Evolutionary conservation across 2,797 vertebrate genomes (phyloP), one percentile per base, ranked within the genome.

Genomic region (Leucoraja ocellata): DNA sequence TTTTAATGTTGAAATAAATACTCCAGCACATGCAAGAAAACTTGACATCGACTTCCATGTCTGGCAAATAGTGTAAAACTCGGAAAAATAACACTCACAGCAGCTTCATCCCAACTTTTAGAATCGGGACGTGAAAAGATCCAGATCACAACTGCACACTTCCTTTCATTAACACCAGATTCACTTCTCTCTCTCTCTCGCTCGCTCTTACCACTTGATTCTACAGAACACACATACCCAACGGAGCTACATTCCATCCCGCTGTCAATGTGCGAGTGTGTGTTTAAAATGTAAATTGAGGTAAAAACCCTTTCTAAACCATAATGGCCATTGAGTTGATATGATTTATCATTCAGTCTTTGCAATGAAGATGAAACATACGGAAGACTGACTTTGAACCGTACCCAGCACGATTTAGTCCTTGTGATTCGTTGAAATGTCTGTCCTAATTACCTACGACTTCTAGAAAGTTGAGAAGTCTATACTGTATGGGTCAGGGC

Each of bases 1-100:
- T 97, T 98, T 99, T 99, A 99, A 99, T 99, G 96, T 97, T 98
- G 98, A 98, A 99, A 99, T 99, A 99, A 99, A 99, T 99, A 99
- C 98, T 99, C 98, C 97, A 97, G 98, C 98, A 99, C 98, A 99
- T 99, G 98, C 98, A 98, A 97, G 97, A 97, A 97, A 98, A 98
- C 96, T 88, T 95, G 96, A 97, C 97, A 96, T 96, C 95, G 96
- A 97, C 96, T 97, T 98, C 97, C 96, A 97, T 96, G 95, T 97
- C 97, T 97, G 96, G 96, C 97, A 97, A 97, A 98, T 98, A 98
- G 98, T 99, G 98, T 99, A 98, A 98, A 97, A 97, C 97, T 97
- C 46, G 97, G 97, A 96, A 97, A 96, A 97, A 54, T 36, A 91
- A 74, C 32, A 97, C 97, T 95, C 97, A 98, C 97, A 98, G 97